These are phyloP conservation scores for Philonicus albiceps DNA, from an alignment of 2,888 invertebrate species.

Conservation along the genomic window DNA sequence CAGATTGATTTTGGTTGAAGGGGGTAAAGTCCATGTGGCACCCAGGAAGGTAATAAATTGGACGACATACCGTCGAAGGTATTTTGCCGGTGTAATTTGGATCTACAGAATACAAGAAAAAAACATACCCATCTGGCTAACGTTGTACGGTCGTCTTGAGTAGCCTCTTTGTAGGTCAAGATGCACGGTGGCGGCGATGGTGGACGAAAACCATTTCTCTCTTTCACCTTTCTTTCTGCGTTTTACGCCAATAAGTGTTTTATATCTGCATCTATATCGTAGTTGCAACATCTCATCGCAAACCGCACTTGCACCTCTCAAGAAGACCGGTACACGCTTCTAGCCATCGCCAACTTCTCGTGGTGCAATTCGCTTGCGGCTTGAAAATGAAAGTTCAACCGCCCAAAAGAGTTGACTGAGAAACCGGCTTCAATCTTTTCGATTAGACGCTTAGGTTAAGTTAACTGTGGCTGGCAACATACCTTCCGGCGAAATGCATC, in stretches of 20 bases:
- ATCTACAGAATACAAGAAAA: not conserved
- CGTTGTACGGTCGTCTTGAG: not conserved
- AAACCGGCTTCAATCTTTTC: not conserved
- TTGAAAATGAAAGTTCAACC: constrained; percentile 14
- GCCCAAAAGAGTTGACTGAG: not conserved
- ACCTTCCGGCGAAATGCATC: constrained; percentile 32
- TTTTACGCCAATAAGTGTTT: not conserved
- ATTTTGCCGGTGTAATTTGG: not conserved
- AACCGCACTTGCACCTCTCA: not conserved
- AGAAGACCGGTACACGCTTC: not conserved
- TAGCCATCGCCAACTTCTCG: not conserved
- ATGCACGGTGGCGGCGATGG: not conserved
- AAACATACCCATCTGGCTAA: not conserved
- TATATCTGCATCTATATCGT: not conserved
- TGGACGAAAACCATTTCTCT: constrained; percentile 3
- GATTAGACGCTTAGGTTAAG: constrained; percentile 1
- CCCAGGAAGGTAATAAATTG: constrained; percentile 4
- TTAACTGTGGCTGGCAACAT: not conserved
- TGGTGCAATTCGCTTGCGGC: not conserved
- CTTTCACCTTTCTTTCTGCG: constrained; percentile 6
- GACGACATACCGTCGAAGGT: not conserved
- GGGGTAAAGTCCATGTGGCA: not conserved
- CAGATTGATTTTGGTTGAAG: not conserved
- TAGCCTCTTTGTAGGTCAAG: constrained; percentile 29
- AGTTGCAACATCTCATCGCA: not conserved